Base-by-base conservation (phyloP, 2,888 invertebrate genomes). In the Ectemnius continuus region DNA sequence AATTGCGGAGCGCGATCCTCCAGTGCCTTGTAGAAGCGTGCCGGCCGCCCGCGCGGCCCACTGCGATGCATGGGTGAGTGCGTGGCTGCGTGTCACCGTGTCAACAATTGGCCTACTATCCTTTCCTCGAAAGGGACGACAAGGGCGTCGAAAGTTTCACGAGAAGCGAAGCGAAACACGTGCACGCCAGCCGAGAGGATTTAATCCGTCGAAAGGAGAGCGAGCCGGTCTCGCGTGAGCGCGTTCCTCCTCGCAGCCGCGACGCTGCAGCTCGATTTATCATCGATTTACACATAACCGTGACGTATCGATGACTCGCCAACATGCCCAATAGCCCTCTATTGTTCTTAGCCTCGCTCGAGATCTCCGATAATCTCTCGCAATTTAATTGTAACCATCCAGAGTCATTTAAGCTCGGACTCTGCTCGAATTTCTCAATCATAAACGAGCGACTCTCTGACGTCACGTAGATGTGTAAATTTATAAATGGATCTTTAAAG, bases 21-120 rank as follows among this genome's bases (percentile, higher is more conserved):
- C 73, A 89, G 89, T 90, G 89, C 89, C 89, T 90, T 88, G 86
- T 87, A 88, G 6, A 11, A 86, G 84, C 83, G 83, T 84, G 73
- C 16, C 16, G n/a, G 4, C 81, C 82, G 20, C 23, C 2, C 23
- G 23, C 23, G 23, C 23, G 23, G 23, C 2, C 23, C 23, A 23
- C 3, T 23, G 23, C 23, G 23, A 81, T 80, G 81, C 84, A 76
- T 81, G 1, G 36, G n/a, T n/a, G n/a, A n/a, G n/a, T n/a, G n/a
- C n/a, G n/a, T n/a, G n/a, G n/a, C n/a, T 4, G 36, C 8, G 36
- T 36, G 84, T 82, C 66, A 23, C 23, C 3, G 2, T 23, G 23
- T 23, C 3, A 23, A 23, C 3, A 23, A 23, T 23, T 23, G 23
- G 23, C 23, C 23, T 23, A 23, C 23, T 23, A 23, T 23, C 23